Base-by-base conservation (phyloP, 2,113 vertebrate genomes). In the Trematocara macrostoma region DNA sequence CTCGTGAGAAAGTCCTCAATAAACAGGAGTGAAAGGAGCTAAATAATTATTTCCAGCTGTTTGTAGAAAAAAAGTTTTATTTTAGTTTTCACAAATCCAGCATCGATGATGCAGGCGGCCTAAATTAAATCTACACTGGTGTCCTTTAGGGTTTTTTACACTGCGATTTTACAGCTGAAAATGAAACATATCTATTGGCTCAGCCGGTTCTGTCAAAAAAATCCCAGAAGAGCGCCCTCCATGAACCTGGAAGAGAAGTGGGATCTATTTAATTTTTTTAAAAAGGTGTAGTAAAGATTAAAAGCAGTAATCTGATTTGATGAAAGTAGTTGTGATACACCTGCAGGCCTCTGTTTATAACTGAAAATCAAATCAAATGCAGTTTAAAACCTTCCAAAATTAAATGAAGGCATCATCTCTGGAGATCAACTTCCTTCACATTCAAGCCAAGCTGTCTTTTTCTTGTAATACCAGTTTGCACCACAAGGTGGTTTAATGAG, bases 201-300 rank as follows among this genome's bases (percentile, higher is more conserved):
- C 1, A n/a, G 35, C 4, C 4, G 0, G 6, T 38, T 64, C 1
- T 67, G 18, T 67, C 18, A 14, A 12, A 67, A 38, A 67, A 23
- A 23, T 42, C 7, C 35, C n/a, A 42, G 35, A 47, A 74, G 40
- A 47, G 14, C 67, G 29, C 0, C 12, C 40, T 26, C 67, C 40
- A 16, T 29, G 20, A 71, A 29, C 4, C 40, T 16, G 20, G 67
- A 71, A 71, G 20, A 69, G n/a, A 15, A 15, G 38, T 2, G 64
- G 8, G 0, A 10, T 15, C 40, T 47, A 0, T 69, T 40, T n/a
- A n/a, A n/a, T 55, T 6, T 1, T 20, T 23, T 9, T 0, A 10
- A 26, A 38, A 47, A 16, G 12, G n/a, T 45, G 35, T 38, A 38
- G n/a, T 45, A 26, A 71, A 4, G 8, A 71, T 71, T 45, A 45